Base-by-base conservation (phyloP, 2,888 invertebrate species). In the Sinopyrophorus schimmeli region DNA sequence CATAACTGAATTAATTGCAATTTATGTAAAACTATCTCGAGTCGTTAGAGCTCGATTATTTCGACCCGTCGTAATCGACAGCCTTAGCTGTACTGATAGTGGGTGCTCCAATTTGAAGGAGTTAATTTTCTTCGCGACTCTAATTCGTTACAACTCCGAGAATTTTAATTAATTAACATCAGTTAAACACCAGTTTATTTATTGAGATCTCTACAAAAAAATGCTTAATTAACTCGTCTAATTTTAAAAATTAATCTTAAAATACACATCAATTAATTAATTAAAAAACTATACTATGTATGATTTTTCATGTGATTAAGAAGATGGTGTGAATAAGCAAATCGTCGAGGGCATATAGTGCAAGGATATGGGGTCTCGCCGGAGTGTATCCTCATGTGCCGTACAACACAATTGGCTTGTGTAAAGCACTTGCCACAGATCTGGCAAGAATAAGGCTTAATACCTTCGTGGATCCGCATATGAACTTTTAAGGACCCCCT, bases 331-430 rank as follows among this genome's bases (percentile, higher is more conserved):
- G 47, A 53, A 21, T 55, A 55, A 9, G 53, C 50, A 42, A 57
- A 57, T 18, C 23, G 31, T 4, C 38, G 18, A 4, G 50, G 31
- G 32, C 57, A 57, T 15, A 44, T 3, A 9, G 32, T 30, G 17
- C 57, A 57, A 3, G 47, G 41, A 41, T 57, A 57, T 3, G 57
- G 57, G 1, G 50, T 57, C 16, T 55, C 55, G 3, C 55, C 55
- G 0, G 55, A 46, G 39, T 55, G 55, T 17, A 44, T 38, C 7
- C 55, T 26, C 53, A 55, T 53, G 34, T 55, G 55, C 9, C 49
- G 18, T 5, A 37, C 40, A 2, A 55, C 38, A 14, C 49, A 46
- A 21, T 44, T 44, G 3, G 41, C 38, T 21, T 55, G 55, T 14
- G 44, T 46, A 18, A 55, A 55, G 15, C 43, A 28, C 31, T 55